Evolutionary conservation across 2,888 invertebrate species (phyloP).

Genomic region (Arge pagana): DNA sequence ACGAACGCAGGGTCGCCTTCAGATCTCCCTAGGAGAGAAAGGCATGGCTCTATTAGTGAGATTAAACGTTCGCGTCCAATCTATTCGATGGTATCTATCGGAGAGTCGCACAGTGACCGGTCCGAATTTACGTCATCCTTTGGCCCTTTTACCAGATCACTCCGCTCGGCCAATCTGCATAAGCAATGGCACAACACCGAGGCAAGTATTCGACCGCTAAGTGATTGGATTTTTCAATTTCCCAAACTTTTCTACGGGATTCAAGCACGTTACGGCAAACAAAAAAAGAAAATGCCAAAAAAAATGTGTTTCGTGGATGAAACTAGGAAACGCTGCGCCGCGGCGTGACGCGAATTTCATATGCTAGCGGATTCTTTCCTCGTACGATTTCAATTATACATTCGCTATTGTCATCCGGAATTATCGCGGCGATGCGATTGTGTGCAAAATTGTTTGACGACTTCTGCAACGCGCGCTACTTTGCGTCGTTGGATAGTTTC

Average conservation of each 20-base stretch:
- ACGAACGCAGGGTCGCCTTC: too few species aligned
- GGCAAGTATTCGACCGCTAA: too few species aligned
- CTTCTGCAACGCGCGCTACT: too few species aligned
- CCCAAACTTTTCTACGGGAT: slow-evolving; percentile 3
- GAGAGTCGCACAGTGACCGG: neutral
- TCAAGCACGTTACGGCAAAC: too few species aligned
- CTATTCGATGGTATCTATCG: slow-evolving; percentile 18
- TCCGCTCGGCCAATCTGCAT: neutral
- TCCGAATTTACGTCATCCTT: neutral
- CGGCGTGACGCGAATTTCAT: too few species aligned
- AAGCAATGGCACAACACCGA: neutral
- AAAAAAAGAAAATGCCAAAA: too few species aligned
- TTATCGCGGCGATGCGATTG: too few species aligned
- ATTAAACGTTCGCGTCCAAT: slow-evolving; percentile 37
- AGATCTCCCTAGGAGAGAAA: too few species aligned
- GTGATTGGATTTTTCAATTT: slow-evolving; percentile 7
- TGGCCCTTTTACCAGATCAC: neutral
- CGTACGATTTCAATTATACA: neutral
- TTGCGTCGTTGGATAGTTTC: too few species aligned
- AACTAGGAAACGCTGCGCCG: too few species aligned
- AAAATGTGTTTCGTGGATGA: too few species aligned
- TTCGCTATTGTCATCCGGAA: neutral
- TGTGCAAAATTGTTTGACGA: too few species aligned
- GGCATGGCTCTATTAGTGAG: slow-evolving; percentile 40
- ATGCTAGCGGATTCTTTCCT: neutral